These are phyloP conservation scores for Eupithecia insigniata DNA, from an alignment of 2,888 invertebrate genomes.

Conservation along the genomic window DNA sequence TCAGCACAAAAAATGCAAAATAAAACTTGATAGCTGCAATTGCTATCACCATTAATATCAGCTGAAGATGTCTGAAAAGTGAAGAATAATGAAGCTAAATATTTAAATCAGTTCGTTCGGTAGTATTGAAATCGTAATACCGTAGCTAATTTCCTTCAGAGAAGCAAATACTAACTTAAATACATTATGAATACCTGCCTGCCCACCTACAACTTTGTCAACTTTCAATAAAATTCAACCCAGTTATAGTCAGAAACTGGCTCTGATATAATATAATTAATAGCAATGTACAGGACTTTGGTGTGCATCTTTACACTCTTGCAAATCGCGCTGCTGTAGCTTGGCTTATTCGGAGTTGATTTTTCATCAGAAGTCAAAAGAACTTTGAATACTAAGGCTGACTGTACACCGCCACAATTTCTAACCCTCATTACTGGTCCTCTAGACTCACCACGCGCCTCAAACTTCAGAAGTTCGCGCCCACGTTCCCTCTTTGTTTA, in stretches of 20 bases:
- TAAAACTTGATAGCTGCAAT: not conserved
- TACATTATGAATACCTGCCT: too few relatives aligned
- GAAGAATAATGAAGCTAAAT: not conserved
- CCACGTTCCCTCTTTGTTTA: constrained; percentile 78
- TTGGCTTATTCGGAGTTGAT: not conserved
- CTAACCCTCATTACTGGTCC: constrained; percentile 82
- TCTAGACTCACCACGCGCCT: constrained; percentile 80
- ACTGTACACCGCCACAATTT: constrained; percentile 77
- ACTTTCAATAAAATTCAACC: too few relatives aligned
- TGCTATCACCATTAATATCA: not conserved
- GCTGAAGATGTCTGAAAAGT: not conserved
- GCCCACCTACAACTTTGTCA: too few relatives aligned
- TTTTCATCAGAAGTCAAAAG: not conserved
- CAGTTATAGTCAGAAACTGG: too few relatives aligned
- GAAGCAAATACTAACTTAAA: too few relatives aligned
- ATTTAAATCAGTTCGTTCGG: not conserved
- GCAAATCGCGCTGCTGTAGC: not conserved
- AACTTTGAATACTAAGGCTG: not conserved
- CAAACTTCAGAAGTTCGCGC: constrained; percentile 78
- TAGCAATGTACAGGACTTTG: too few relatives aligned
- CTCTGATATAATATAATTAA: too few relatives aligned
- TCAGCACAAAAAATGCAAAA: not conserved
- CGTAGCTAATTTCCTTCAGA: not conserved
- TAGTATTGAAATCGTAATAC: not conserved
- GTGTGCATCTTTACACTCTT: not conserved